These are phyloP conservation scores for Etia nguti DNA, from an alignment of 2,113 vertebrate genomes.

Conservation along the genomic window DNA sequence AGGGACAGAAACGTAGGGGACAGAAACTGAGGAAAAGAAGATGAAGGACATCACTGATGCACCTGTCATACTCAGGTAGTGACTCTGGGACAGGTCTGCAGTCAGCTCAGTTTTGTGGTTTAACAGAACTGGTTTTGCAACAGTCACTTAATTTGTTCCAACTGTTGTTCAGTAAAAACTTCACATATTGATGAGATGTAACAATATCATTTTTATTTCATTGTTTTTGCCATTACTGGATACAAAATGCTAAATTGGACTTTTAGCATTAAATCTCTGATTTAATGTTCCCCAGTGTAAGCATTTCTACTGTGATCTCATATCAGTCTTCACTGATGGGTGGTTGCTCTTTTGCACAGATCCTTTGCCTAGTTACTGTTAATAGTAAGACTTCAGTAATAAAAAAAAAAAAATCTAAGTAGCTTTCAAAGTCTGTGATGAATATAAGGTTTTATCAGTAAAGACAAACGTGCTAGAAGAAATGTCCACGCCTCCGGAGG, in stretches of 20 bases:
- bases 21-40: not conserved
- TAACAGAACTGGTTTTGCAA: not conserved
- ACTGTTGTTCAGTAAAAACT: not conserved
- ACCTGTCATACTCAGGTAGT: not conserved
- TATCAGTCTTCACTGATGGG: fast-evolving
- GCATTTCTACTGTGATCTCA: not conserved
- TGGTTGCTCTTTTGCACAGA: not conserved
- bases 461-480: fast-evolving
- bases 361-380: fast-evolving
- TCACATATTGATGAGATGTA: not conserved
- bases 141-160: not conserved
- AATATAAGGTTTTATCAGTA: not conserved
- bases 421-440: not conserved
- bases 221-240: not conserved
- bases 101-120: not conserved
- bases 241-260: not conserved
- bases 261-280: not conserved
- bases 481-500: too few relatives aligned
- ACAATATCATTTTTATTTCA: not conserved
- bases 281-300: not conserved
- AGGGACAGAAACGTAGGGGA: not conserved
- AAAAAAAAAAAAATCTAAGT: not conserved
- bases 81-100: not conserved
- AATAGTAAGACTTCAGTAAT: not conserved
- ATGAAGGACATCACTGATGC: fast-evolving